phyloP scores from a whole-genome alignment of 2,888 invertebrate genomes.

The Dascillus cervinus region DNA sequence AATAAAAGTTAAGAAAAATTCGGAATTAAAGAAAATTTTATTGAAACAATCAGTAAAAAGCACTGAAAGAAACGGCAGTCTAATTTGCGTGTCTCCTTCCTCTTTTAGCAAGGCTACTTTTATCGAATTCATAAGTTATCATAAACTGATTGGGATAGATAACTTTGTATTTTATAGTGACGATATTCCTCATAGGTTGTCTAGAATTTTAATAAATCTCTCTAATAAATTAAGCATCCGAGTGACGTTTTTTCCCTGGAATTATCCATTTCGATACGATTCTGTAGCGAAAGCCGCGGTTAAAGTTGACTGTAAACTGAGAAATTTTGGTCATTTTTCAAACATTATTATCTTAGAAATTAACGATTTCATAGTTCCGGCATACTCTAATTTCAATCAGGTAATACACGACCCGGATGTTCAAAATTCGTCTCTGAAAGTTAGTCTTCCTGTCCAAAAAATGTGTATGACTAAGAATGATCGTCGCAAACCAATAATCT shows the following conservation, averaged over 20 bases:
- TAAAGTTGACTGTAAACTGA: slow-evolving; percentile 58
- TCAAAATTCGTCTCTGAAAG: slow-evolving; percentile 26
- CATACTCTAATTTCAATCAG: slow-evolving; percentile 48
- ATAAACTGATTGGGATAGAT: slow-evolving; percentile 57
- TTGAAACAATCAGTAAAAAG: slow-evolving; percentile 22
- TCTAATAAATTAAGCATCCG: slow-evolving; percentile 37
- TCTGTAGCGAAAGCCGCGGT: no score
- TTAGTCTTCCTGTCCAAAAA: slow-evolving; percentile 32
- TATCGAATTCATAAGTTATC: slow-evolving; percentile 59
- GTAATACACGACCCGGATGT: slow-evolving; percentile 49
- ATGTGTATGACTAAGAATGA: slow-evolving; percentile 33
- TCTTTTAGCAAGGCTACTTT: slow-evolving; percentile 50
- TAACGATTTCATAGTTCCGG: slow-evolving; percentile 60
- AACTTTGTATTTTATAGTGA: slow-evolving; percentile 60
- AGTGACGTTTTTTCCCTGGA: slow-evolving; percentile 55
- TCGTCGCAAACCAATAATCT: slow-evolving; percentile 30
- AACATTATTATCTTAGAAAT: slow-evolving; percentile 52
- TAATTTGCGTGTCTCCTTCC: slow-evolving; percentile 58
- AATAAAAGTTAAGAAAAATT: slow-evolving; percentile 23
- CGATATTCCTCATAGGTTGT: slow-evolving; percentile 43
- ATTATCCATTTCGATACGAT: slow-evolving; percentile 56
- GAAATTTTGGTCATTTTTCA: slow-evolving; percentile 46
- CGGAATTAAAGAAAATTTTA: slow-evolving; percentile 27
- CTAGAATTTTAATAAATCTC: slow-evolving; percentile 38
- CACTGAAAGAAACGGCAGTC: slow-evolving; percentile 40